Percentiles rank a stretch among this genome's conserved stretches.
Evolutionary conservation across 2,797 vertebrate genomes (phyloP).

Genomic region (Coilia nasus): DNA sequence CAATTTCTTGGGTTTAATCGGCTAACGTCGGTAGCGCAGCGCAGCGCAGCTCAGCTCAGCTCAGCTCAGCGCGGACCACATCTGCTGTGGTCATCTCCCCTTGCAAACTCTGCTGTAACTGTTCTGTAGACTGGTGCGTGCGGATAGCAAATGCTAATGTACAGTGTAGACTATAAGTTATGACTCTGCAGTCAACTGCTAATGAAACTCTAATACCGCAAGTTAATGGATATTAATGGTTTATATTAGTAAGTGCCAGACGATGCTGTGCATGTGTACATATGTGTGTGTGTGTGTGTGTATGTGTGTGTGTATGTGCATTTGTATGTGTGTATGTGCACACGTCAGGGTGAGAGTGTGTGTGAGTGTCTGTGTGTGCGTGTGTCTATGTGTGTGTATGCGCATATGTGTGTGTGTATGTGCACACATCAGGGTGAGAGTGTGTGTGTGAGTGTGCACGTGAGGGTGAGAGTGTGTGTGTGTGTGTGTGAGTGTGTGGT

Average conservation of each 20-base stretch:
- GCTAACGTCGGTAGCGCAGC: not conserved
- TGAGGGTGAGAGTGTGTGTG: not conserved
- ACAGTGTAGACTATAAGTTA: not conserved
- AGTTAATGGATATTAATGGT: not conserved
- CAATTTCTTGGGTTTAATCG: not conserved
- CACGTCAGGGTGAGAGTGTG: not conserved
- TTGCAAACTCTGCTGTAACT: not conserved
- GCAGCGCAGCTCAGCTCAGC: no score
- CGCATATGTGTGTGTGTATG: no score
- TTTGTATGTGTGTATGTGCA: not conserved
- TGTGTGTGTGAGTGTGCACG: not conserved
- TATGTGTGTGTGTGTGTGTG: constrained; percentile 20
- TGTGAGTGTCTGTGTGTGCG: no score
- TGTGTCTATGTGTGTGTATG: no score
- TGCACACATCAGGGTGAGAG: not conserved
- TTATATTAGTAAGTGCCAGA: not conserved
- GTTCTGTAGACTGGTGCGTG: not conserved
- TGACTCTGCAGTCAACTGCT: not conserved
- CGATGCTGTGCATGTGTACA: not conserved
- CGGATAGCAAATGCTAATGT: not conserved
- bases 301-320: not conserved
- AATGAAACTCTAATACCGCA: not conserved
- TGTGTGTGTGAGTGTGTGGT: not conserved
- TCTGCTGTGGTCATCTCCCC: not conserved
- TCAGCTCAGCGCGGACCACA: not conserved